These are phyloP conservation scores for Cotesia typhae DNA, from an alignment of 1,140 invertebrate species.

Conservation along the genomic window DNA sequence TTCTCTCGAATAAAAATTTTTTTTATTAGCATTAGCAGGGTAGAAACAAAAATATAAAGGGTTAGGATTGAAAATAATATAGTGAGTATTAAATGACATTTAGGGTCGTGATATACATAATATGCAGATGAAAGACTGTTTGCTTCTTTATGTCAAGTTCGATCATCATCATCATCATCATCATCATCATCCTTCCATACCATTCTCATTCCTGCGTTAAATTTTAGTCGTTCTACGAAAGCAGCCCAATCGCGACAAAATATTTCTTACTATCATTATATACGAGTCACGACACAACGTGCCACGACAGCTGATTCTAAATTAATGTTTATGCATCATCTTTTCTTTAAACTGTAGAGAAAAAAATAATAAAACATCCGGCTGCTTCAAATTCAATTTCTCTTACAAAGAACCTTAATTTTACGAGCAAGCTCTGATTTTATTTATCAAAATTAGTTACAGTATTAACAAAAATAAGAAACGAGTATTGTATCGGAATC, in stretches of 20 bases:
- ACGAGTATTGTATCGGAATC: background rate
- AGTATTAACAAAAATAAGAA: background rate
- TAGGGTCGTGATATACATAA: background rate
- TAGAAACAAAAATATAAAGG: no score
- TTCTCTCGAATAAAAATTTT: no score
- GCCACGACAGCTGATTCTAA: no score
- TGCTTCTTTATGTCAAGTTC: constrained; percentile 36
- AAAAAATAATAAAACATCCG: no score
- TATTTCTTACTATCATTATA: no score
- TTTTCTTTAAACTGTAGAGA: no score
- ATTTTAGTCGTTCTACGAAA: constrained; percentile 20
- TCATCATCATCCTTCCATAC: background rate
- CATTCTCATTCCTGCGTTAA: background rate
- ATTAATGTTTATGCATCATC: no score
- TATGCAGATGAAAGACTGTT: constrained; percentile 8
- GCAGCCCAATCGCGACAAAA: background rate
- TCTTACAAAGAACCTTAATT: background rate
- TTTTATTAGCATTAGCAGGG: no score
- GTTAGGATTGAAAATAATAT: background rate
- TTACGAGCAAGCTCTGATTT: background rate
- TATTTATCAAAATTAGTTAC: no score
- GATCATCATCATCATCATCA: background rate
- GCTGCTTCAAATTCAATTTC: no score
- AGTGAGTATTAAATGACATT: background rate
- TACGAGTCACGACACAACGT: no score